A percentile compares a stretch with the other conserved stretches of the same genome.
These are phyloP conservation scores for Setophaga petechia DNA, from an alignment of 2,113 vertebrate species.

Conservation along the genomic window DNA sequence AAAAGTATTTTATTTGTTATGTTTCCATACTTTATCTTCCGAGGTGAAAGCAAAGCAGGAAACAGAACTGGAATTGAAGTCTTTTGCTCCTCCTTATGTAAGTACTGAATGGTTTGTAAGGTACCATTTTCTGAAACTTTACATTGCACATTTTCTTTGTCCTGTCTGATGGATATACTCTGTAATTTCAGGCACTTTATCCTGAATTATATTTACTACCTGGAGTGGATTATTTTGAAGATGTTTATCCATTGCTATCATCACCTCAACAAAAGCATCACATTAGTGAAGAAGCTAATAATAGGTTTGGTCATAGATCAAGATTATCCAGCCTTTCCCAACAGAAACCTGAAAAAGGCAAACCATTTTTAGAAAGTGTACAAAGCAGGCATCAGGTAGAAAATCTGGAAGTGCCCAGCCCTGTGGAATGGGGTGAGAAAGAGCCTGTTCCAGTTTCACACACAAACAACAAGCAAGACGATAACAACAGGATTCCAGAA, in stretches of 20 bases:
- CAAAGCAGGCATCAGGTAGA: slow-evolving; percentile 55
- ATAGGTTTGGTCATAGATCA: slow-evolving; percentile 31
- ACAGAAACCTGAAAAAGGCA: slow-evolving; percentile 71
- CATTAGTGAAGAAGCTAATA: slow-evolving; percentile 45
- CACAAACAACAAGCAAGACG: not conserved
- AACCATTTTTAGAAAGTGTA: slow-evolving; percentile 65
- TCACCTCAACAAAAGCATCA: slow-evolving; percentile 68
- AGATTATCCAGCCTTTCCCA: slow-evolving; percentile 53
- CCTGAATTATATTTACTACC: slow-evolving; percentile 91
- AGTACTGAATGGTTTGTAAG: slow-evolving; percentile 51
- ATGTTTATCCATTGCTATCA: slow-evolving; percentile 69
- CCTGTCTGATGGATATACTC: not conserved
- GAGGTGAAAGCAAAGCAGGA: slow-evolving; percentile 91
- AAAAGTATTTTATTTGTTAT: not conserved
- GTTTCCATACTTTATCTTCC: not conserved
- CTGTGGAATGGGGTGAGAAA: slow-evolving; percentile 54
- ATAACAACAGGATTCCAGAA: slow-evolving; percentile 29
- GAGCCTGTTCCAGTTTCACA: slow-evolving; percentile 15
- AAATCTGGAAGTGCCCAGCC: slow-evolving; percentile 46
- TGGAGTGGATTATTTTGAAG: slow-evolving; percentile 71
- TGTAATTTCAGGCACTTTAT: slow-evolving; percentile 80
- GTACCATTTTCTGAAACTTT: not conserved
- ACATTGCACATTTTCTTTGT: not conserved
- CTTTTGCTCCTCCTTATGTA: slow-evolving; percentile 90
- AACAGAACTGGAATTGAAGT: slow-evolving; percentile 86